Conservation (phyloP, 2,888 invertebrate genomes). For the Dasysyrphus albostriatus region DNA sequence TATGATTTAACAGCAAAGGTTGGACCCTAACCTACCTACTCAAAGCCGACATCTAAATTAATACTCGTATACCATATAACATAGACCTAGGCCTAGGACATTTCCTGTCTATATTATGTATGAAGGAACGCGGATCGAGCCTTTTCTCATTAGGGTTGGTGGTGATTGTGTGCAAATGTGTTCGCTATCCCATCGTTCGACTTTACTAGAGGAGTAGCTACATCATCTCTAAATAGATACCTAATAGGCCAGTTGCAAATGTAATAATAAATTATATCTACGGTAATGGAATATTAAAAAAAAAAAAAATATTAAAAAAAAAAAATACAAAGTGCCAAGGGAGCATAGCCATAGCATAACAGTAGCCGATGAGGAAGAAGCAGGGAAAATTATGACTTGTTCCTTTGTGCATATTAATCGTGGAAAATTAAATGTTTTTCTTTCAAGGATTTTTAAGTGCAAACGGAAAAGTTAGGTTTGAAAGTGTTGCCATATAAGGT, state of each 20-base stretch:
- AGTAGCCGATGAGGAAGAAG: slow-evolving; percentile 56
- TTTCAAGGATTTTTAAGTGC: slow-evolving; percentile 59
- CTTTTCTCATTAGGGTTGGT: slow-evolving; percentile 1
- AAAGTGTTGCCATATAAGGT: slow-evolving; percentile 5
- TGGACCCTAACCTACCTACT: slow-evolving; percentile 21
- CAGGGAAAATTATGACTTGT: slow-evolving; percentile 65
- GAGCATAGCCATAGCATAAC: background rate
- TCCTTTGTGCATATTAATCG: slow-evolving; percentile 75
- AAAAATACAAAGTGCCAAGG: background rate
- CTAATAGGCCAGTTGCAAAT: slow-evolving; percentile 75
- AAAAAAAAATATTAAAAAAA: background rate
- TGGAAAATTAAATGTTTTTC: slow-evolving; percentile 75
- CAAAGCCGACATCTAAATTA: slow-evolving; percentile 45
- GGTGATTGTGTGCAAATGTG: slow-evolving; percentile 37
- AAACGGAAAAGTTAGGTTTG: slow-evolving; percentile 5
- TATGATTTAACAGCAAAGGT: slow-evolving; percentile 18
- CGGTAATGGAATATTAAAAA: slow-evolving; percentile 21
- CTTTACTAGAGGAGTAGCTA: background rate
- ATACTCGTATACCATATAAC: background rate
- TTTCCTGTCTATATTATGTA: background rate
- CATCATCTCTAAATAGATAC: slow-evolving; percentile 73
- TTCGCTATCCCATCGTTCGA: slow-evolving; percentile 43
- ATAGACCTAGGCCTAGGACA: background rate
- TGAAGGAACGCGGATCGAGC: slow-evolving; percentile 23
- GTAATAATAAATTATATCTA: slow-evolving; percentile 72